Evolutionary conservation across 2,888 invertebrate genomes (phyloP).

Genomic region (Dysmachus trigonus): DNA sequence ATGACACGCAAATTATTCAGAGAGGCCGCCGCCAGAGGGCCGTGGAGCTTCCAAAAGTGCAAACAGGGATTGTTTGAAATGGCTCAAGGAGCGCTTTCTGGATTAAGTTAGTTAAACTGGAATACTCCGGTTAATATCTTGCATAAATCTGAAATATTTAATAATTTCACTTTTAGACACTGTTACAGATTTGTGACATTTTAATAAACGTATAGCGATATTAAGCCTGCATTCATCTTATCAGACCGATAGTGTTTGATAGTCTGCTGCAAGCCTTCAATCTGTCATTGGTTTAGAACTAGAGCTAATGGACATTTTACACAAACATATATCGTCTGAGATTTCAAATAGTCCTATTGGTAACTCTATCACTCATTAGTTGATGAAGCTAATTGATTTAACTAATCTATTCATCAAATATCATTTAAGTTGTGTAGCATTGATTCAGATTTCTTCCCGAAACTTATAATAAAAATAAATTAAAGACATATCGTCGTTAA

Average conservation of each 20-base stretch:
- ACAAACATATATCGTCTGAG: not conserved
- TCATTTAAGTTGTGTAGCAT: too few relatives aligned
- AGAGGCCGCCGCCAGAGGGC: not conserved
- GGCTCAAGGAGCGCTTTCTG: not conserved
- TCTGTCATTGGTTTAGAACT: too few relatives aligned
- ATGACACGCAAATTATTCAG: conserved; percentile 17
- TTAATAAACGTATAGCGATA: not conserved
- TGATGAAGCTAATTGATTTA: too few relatives aligned
- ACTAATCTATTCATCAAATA: too few relatives aligned
- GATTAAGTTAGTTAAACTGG: not conserved
- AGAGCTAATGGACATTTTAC: too few relatives aligned
- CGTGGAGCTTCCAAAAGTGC: not conserved
- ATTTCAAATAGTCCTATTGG: not conserved
- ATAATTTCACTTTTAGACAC: not conserved
- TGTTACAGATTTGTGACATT: not conserved
- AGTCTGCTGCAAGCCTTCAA: too few relatives aligned
- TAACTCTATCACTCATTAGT: not conserved
- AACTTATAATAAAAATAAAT: too few relatives aligned
- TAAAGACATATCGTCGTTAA: too few relatives aligned
- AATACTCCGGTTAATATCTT: not conserved
- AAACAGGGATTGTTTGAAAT: not conserved
- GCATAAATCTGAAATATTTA: not conserved
- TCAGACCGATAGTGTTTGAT: not conserved
- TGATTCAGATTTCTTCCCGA: too few relatives aligned
- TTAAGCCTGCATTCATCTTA: not conserved